phyloP scores from a whole-genome alignment of 2,797 vertebrate species.

The Ptychadena robeensis region DNA sequence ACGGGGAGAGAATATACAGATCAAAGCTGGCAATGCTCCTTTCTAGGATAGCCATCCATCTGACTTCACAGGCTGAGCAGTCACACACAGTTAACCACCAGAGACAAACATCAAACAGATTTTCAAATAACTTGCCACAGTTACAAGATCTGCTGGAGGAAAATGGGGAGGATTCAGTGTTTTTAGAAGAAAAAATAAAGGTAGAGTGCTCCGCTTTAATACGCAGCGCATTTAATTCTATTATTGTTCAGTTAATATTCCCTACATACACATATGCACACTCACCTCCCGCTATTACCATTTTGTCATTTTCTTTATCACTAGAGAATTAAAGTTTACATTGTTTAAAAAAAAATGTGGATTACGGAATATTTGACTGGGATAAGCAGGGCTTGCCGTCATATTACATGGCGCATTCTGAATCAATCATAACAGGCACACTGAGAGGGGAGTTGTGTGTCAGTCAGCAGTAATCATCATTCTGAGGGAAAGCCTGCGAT shows the following conservation, averaged over 20 bases:
- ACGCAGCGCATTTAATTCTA: conserved; percentile 24
- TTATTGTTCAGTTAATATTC: conserved; percentile 27
- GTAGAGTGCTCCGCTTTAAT: conserved; percentile 7
- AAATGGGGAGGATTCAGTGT: conserved; percentile 56
- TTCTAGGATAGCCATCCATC: conserved; percentile 70
- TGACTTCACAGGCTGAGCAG: conserved; percentile 63
- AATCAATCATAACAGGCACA: conserved; percentile 47
- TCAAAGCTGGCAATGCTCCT: conserved; percentile 70
- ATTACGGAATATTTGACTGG: conserved; percentile 44
- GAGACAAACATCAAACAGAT: conserved; percentile 86
- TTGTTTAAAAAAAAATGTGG: conserved; percentile 18
- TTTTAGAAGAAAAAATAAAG: conserved; percentile 19
- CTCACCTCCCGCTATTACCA: conserved; percentile 20
- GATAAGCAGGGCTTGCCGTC: conserved; percentile 46
- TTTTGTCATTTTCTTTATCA: conserved; percentile 31
- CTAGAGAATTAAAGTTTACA: conserved; percentile 22
- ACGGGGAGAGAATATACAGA: conserved; percentile 67
- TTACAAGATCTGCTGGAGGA: conserved; percentile 67
- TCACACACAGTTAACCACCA: conserved; percentile 69
- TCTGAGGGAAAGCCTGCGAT: conserved; percentile 25
- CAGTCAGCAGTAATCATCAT: conserved; percentile 53
- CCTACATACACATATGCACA: not conserved
- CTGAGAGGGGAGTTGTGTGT: conserved; percentile 32
- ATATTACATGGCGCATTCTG: conserved; percentile 35
- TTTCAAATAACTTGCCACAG: conserved; percentile 78